These are phyloP conservation scores for Cynoglossus semilaevis DNA, from an alignment of 2,113 vertebrate genomes.

Conservation along the genomic window DNA sequence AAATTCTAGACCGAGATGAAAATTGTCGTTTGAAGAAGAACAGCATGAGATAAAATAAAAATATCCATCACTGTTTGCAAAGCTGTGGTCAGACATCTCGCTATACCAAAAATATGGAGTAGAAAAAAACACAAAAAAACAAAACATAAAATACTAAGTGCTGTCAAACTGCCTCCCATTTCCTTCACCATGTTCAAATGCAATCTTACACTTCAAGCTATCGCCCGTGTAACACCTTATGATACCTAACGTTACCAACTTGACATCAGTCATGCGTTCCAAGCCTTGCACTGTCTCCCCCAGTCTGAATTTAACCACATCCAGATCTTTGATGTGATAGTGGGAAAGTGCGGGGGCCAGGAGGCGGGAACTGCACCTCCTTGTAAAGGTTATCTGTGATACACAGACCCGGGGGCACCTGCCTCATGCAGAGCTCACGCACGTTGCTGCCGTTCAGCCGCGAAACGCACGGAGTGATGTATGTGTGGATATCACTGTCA, in stretches of 20 bases:
- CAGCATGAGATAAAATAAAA: too few relatives aligned
- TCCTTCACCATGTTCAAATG: constrained; percentile 43
- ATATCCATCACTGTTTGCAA: too few relatives aligned
- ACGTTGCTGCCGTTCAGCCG: constrained; percentile 45
- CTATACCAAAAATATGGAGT: too few relatives aligned
- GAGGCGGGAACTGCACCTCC: constrained; percentile 71
- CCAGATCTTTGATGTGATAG: constrained; percentile 73
- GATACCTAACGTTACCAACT: constrained; percentile 70
- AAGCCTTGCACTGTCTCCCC: constrained; percentile 53
- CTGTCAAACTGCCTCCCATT: constrained; percentile 55
- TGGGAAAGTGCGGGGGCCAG: constrained; percentile 55
- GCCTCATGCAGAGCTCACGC: constrained; percentile 57
- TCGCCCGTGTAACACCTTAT: constrained; percentile 68
- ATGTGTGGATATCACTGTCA: constrained; percentile 68
- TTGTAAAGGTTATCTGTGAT: constrained; percentile 75
- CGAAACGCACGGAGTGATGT: constrained; percentile 64
- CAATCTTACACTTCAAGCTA: constrained; percentile 58
- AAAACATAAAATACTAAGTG: constrained; percentile 48
- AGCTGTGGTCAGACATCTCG: constrained; percentile 31
- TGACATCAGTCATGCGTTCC: constrained; percentile 73
- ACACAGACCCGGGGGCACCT: constrained; percentile 71
- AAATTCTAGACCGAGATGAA: too few relatives aligned
- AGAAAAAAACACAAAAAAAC: constrained; percentile 41
- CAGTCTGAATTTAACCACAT: constrained; percentile 68
- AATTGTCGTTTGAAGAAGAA: too few relatives aligned